Evolutionary conservation across 2,797 vertebrate species (phyloP).

Genomic region (Euphonia xanthogaster): DNA sequence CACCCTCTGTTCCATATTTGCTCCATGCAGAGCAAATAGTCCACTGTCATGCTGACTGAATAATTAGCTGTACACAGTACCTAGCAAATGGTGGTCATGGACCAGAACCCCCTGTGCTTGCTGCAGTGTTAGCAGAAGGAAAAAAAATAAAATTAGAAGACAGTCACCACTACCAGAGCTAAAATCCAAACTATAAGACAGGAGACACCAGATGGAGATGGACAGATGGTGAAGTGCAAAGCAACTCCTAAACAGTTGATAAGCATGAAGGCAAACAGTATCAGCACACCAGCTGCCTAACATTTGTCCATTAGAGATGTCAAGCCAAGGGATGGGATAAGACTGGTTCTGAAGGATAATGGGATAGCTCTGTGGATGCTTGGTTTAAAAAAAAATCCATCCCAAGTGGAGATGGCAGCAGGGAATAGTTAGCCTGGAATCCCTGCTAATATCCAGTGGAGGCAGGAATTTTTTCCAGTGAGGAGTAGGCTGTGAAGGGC

Average conservation of each 20-base stretch:
- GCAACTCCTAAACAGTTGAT: constrained; percentile 43
- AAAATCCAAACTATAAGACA: background rate
- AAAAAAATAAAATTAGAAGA: background rate
- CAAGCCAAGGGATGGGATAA: background rate
- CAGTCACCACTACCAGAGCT: background rate
- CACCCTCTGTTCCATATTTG: background rate
- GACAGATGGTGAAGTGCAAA: constrained; percentile 53
- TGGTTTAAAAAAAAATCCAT: background rate
- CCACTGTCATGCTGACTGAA: background rate
- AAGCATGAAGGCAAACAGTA: constrained; percentile 39
- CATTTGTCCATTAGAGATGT: constrained; percentile 31
- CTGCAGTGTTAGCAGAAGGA: background rate
- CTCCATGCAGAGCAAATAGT: background rate
- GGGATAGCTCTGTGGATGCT: background rate
- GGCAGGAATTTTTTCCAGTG: background rate
- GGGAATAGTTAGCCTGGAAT: background rate
- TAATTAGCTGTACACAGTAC: background rate
- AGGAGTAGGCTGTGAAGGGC: background rate
- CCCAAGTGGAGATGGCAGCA: background rate
- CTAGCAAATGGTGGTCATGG: background rate
- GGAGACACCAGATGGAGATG: constrained; percentile 55
- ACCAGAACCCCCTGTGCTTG: background rate
- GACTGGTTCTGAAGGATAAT: background rate
- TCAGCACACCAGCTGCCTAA: constrained; percentile 41
- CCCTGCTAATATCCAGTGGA: background rate